A percentile compares a stretch with the other conserved stretches of the same genome.
phyloP scores from a whole-genome alignment of 2,888 invertebrate genomes.

The Andricus curvator region DNA sequence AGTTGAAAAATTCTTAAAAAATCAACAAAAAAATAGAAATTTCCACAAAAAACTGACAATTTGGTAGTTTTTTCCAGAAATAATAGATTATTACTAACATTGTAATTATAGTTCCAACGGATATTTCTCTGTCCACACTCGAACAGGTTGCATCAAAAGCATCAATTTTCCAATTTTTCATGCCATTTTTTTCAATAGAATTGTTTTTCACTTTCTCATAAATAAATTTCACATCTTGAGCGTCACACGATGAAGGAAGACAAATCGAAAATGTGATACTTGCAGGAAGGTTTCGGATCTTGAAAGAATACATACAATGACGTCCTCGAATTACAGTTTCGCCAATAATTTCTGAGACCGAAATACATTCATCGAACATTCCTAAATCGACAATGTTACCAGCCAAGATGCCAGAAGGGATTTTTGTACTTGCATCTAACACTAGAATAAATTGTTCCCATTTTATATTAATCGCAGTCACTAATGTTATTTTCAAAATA shows the following conservation, averaged over 20 bases:
- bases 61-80: too few species aligned
- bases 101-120: constrained; percentile 12
- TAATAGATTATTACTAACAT: neutral
- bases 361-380: constrained; percentile 77
- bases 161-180: neutral
- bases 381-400: constrained; percentile 78
- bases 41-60: too few species aligned
- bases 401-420: constrained; percentile 77
- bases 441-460: constrained; percentile 68
- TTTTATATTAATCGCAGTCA: neutral
- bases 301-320: constrained; percentile 74
- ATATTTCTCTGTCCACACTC: neutral
- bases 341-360: constrained; percentile 55
- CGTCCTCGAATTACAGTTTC: constrained; percentile 73
- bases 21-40: too few species aligned
- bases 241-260: constrained; percentile 76
- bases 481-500: neutral
- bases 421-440: constrained; percentile 79
- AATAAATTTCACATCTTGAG: constrained; percentile 64
- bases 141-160: neutral
- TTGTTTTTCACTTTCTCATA: constrained; percentile 1
- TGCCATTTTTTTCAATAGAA: neutral
- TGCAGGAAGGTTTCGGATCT: constrained; percentile 58
- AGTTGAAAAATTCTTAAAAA: neutral
- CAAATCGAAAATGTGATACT: constrained; percentile 75